Percentiles rank a stretch among this genome's conserved stretches.
These are phyloP conservation scores for Ganaspis brasiliensis DNA, from an alignment of 2,888 invertebrate genomes.

Conservation along the genomic window DNA sequence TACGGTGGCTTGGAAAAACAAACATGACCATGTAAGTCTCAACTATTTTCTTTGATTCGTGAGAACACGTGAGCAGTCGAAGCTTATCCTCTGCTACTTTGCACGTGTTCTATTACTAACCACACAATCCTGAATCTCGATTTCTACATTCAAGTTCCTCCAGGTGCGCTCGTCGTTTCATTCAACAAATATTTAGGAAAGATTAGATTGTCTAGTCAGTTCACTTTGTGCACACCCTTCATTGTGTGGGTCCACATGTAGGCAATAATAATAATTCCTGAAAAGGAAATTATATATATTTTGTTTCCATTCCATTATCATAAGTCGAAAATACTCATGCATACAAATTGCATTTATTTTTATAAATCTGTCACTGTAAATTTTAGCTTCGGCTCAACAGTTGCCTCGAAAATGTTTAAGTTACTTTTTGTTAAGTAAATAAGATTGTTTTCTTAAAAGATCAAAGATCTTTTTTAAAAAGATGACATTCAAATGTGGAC, in stretches of 20 bases:
- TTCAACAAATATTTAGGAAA: conserved; percentile 59
- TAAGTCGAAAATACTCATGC: not conserved
- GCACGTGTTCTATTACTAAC: conserved; percentile 32
- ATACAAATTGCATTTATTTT: not conserved
- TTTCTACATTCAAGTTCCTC: conserved; percentile 24
- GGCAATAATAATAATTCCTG: not conserved
- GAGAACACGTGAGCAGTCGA: conserved; percentile 30
- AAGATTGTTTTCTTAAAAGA: not conserved
- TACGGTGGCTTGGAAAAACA: conserved; percentile 6
- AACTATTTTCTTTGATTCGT: conserved; percentile 37
- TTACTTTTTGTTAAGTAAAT: too few relatives aligned
- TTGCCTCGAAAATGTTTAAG: not conserved
- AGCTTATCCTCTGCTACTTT: conserved; percentile 7
- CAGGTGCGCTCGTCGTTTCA: conserved; percentile 49
- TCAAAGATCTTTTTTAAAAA: not conserved
- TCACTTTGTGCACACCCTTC: conserved; percentile 14
- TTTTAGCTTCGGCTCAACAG: too few relatives aligned
- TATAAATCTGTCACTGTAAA: not conserved
- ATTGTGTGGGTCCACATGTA: not conserved
- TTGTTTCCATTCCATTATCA: not conserved
- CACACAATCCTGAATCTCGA: conserved; percentile 23
- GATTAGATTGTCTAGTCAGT: conserved; percentile 54
- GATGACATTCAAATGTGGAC: too few relatives aligned
- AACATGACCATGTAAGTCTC: conserved; percentile 11
- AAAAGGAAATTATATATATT: conserved; percentile 8